A percentile compares a stretch with the other conserved stretches of the same genome.
Evolutionary conservation across 2,797 vertebrate genomes (phyloP).

Genomic region (Myiotriccus ornatus): DNA sequence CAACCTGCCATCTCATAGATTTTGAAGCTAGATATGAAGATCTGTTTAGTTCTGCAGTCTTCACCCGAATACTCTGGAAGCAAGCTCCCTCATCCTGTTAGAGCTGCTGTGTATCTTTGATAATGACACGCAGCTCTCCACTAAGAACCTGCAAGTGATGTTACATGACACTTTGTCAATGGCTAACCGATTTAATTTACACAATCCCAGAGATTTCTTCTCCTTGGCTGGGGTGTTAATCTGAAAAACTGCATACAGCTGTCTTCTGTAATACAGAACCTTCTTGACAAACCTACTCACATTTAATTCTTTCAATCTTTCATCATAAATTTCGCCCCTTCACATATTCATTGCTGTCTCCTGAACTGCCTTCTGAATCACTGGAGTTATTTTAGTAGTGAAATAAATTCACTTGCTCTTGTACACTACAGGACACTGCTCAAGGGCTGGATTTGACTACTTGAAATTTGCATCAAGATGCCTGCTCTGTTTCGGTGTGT

Average conservation of each 20-base stretch:
- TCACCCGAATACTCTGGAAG: not conserved
- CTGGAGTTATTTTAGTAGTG: not conserved
- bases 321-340: not conserved
- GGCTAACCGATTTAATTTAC: not conserved
- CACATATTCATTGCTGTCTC: not conserved
- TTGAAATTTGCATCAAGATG: not conserved
- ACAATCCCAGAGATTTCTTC: not conserved
- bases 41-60: not conserved
- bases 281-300: not conserved
- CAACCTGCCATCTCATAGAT: not conserved
- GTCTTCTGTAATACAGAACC: not conserved
- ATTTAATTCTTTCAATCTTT: not conserved
- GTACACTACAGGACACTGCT: not conserved
- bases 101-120: not conserved
- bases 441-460: not conserved
- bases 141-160: not conserved
- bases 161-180: not conserved
- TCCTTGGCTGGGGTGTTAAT: not conserved
- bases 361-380: not conserved
- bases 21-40: not conserved
- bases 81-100: not conserved
- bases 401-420: not conserved
- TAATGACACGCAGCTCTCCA: not conserved
- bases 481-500: accelerated
- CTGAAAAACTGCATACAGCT: not conserved